phyloP scores from a whole-genome alignment of 2,797 vertebrate genomes.

The Alectoris magna region DNA sequence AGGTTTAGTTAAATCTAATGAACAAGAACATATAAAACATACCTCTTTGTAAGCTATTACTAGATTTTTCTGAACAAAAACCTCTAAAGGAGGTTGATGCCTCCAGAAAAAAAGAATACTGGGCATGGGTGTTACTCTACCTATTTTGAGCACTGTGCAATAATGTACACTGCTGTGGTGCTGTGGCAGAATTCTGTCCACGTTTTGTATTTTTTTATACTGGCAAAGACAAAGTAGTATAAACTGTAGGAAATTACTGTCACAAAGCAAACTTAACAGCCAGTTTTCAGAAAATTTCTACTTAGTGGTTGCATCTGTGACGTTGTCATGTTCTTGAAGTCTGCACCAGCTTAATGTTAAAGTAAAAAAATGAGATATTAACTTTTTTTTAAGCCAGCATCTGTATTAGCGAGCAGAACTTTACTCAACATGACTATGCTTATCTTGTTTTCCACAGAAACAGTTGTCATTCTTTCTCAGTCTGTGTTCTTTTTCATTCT shows the following conservation, averaged over 20 bases:
- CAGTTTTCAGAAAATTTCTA: neutral
- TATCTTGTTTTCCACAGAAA: neutral
- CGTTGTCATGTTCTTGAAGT: neutral
- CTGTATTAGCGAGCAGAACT: neutral
- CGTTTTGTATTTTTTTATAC: slow-evolving; percentile 36
- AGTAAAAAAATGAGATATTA: neutral
- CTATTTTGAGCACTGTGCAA: slow-evolving; percentile 8
- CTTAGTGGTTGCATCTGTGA: neutral
- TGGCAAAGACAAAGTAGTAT: neutral
- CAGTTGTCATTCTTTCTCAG: neutral
- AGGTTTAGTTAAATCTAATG: neutral
- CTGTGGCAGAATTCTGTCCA: slow-evolving; percentile 51
- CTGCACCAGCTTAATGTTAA: neutral
- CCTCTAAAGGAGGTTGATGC: neutral
- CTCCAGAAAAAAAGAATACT: neutral
- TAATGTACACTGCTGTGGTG: slow-evolving; percentile 32
- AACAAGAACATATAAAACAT: neutral
- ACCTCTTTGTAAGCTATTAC: neutral
- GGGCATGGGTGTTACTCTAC: neutral
- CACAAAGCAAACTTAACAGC: neutral
- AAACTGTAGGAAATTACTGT: neutral
- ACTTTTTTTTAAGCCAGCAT: neutral
- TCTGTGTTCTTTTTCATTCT: neutral
- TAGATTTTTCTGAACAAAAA: slow-evolving; percentile 30
- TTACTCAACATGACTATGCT: neutral